Conservation (phyloP, 1,140 invertebrate species). For the Platorchestia sp. region DNA sequence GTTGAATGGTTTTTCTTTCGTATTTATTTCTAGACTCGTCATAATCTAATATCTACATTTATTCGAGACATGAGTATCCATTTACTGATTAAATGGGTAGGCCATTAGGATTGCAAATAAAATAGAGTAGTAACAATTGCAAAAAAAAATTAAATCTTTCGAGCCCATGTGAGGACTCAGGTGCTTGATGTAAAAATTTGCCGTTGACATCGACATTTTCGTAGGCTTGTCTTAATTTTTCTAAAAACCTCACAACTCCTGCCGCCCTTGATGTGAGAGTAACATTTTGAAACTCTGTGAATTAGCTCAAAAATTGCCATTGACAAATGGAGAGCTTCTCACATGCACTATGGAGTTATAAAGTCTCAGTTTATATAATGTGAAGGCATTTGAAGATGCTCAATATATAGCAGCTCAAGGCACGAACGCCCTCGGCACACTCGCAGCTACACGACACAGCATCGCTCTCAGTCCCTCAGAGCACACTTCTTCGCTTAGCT, state of each 20-base stretch:
- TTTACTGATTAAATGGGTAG: background rate
- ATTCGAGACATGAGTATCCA: background rate
- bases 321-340: background rate
- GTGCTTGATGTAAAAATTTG: background rate
- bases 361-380: background rate
- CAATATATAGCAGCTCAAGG: background rate
- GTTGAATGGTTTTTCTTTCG: background rate
- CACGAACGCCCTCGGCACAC: background rate
- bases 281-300: background rate
- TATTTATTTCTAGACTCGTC: background rate
- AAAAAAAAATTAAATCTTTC: background rate
- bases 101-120: background rate
- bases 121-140: background rate
- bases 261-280: background rate
- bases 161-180: background rate
- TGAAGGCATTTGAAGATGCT: background rate
- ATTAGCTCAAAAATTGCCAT: background rate
- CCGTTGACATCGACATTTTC: background rate
- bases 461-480: background rate
- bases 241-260: background rate
- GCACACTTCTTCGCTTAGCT: background rate
- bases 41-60: background rate
- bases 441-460: background rate
- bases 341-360: background rate
- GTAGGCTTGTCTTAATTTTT: background rate